Percentiles rank a stretch among this genome's conserved stretches.
Conservation (phyloP, 2,888 invertebrate species). For the Epirrhoe alternata region DNA sequence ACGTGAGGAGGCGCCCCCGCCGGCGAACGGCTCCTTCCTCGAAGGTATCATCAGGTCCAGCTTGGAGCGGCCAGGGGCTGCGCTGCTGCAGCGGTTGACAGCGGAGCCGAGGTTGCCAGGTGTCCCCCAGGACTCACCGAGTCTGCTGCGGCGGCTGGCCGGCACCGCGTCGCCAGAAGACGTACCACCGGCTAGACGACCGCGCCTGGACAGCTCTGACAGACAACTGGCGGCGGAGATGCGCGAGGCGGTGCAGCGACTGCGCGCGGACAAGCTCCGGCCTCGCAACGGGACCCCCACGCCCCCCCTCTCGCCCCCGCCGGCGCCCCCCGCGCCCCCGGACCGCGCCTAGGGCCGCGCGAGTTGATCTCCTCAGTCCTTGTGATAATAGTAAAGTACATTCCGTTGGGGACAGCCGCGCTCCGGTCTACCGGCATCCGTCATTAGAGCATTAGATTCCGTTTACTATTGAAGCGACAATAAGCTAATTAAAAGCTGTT, state of each 20-base stretch:
- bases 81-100: conserved; percentile 69
- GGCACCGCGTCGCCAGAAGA: conserved; percentile 86
- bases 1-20: conserved; percentile 89
- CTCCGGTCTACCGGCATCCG: conserved; percentile 36
- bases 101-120: conserved; percentile 55
- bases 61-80: conserved; percentile 86
- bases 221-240: conserved; percentile 78
- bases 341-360: conserved; percentile 58
- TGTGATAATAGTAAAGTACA: conserved; percentile 82
- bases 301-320: conserved; percentile 59
- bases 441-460: conserved; percentile 37
- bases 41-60: conserved; percentile 94
- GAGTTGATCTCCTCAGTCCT: conserved; percentile 60
- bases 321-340: conserved; percentile 60
- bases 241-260: conserved; percentile 79
- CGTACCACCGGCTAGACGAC: conserved; percentile 71
- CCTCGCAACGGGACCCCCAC: conserved; percentile 73
- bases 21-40: conserved; percentile 91
- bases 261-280: conserved; percentile 78
- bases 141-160: conserved; percentile 89
- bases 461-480: conserved; percentile 39
- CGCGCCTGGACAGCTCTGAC: conserved; percentile 83
- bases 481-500: conserved; percentile 22
- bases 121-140: conserved; percentile 79
- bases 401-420: conserved; percentile 62